A percentile compares a stretch with the other conserved stretches of the same genome.
Conservation (phyloP, 1,140 invertebrate genomes). For the Leptoteleia sp. region DNA sequence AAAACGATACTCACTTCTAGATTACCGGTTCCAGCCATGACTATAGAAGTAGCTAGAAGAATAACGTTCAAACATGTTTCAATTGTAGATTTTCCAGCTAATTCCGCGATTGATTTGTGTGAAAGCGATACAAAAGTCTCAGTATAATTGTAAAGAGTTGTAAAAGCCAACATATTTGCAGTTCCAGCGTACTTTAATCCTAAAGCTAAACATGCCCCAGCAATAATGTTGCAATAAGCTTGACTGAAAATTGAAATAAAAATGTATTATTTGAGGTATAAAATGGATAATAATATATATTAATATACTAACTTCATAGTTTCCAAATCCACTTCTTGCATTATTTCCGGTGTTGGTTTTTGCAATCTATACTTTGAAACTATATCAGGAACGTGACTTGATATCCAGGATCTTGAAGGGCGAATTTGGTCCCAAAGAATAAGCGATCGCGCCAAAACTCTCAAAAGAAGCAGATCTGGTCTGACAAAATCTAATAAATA, state of each 20-base stretch:
- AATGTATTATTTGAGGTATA: constrained; percentile 12
- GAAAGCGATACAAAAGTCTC: constrained; percentile 85
- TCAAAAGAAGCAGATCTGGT: constrained; percentile 94
- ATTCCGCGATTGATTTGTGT: constrained; percentile 88
- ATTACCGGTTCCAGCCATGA: constrained; percentile 97
- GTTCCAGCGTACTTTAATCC: constrained; percentile 97
- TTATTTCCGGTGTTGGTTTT: constrained; percentile 84
- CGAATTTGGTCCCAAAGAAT: constrained; percentile 93
- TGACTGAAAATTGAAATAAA: constrained; percentile 87
- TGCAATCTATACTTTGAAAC: constrained; percentile 87
- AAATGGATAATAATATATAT: too few relatives aligned
- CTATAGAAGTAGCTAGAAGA: constrained; percentile 90
- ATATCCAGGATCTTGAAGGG: constrained; percentile 92
- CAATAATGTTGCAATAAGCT: constrained; percentile 97
- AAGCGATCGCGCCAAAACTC: constrained; percentile 88
- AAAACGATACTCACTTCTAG: constrained; percentile 84
- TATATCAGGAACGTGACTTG: constrained; percentile 89
- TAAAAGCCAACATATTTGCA: constrained; percentile 90
- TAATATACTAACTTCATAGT: constrained; percentile 93
- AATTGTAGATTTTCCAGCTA: constrained; percentile 93
- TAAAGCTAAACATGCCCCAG: constrained; percentile 96
- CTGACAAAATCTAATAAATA: constrained; percentile 95
- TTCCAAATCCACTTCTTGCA: constrained; percentile 91
- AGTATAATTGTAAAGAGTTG: constrained; percentile 86
- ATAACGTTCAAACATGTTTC: constrained; percentile 94